Conservation (phyloP, 2,113 vertebrate genomes). For the Morone chrysops region DNA sequence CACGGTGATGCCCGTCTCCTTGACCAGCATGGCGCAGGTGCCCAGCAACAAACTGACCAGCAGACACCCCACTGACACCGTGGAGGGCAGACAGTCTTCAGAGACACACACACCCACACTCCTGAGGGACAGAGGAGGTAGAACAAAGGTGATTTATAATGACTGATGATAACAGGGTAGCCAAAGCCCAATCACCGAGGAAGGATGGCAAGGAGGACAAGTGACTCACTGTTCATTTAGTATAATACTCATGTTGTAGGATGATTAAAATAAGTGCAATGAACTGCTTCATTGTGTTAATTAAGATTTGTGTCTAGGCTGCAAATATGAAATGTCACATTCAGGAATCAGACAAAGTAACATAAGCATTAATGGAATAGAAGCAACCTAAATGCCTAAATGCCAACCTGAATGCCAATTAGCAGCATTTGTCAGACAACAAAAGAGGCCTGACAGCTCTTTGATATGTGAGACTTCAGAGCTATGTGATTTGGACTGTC, state of each 20-base stretch:
- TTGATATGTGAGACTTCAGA: neutral
- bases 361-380: neutral
- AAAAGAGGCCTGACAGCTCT: neutral
- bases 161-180: neutral
- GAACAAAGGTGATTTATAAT: neutral
- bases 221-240: neutral
- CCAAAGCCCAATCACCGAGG: neutral
- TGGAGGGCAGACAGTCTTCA: conserved; percentile 85
- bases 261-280: neutral
- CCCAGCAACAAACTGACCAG: conserved; percentile 91
- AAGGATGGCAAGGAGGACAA: neutral
- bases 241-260: neutral
- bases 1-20: conserved; percentile 96
- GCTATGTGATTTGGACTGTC: neutral
- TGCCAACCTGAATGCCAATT: neutral
- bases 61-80: conserved; percentile 86
- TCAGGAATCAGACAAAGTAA: neutral
- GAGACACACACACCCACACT: conserved; percentile 84
- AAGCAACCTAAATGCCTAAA: too few relatives aligned
- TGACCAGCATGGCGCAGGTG: conserved; percentile 97
- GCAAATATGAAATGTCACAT: neutral
- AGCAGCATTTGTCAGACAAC: neutral
- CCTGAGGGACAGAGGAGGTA: conserved; percentile 78
- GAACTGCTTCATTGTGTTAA: neutral
- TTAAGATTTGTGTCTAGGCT: neutral